Evolutionary conservation across 2,113 vertebrate species (phyloP).

Genomic region (Pithys albifrons): DNA sequence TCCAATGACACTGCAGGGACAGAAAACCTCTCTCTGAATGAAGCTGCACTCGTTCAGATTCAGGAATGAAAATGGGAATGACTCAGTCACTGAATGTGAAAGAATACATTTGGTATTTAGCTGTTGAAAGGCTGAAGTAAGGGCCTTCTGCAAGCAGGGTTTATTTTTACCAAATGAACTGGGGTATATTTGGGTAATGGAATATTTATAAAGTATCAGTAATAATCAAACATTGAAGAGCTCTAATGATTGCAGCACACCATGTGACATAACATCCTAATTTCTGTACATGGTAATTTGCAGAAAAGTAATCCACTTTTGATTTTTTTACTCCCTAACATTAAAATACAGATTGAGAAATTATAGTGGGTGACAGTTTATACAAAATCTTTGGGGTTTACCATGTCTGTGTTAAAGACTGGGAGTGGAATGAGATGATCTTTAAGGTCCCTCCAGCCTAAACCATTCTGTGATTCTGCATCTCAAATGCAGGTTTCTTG

Average conservation of each 20-base stretch:
- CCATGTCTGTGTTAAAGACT: background rate
- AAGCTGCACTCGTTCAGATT: background rate
- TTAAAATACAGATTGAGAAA: background rate
- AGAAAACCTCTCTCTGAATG: background rate
- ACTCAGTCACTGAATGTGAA: background rate
- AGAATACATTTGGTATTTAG: background rate
- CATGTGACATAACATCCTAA: background rate
- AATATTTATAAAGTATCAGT: slow-evolving; percentile 14
- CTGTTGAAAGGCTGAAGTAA: slow-evolving; percentile 12
- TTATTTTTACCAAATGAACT: slow-evolving; percentile 8
- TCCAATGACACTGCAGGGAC: background rate
- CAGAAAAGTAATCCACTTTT: background rate
- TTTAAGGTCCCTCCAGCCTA: background rate
- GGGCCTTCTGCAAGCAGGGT: background rate
- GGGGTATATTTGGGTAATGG: background rate
- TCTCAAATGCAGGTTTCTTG: background rate
- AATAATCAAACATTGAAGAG: slow-evolving; percentile 14
- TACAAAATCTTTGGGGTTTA: background rate
- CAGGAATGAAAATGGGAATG: background rate
- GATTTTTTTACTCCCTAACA: background rate
- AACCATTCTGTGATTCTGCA: background rate
- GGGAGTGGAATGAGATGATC: background rate
- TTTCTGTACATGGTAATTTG: background rate
- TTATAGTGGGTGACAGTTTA: background rate
- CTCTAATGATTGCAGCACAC: background rate